These are phyloP conservation scores for Nixonia krombeini DNA, from an alignment of 1,140 invertebrate genomes.

Conservation along the genomic window DNA sequence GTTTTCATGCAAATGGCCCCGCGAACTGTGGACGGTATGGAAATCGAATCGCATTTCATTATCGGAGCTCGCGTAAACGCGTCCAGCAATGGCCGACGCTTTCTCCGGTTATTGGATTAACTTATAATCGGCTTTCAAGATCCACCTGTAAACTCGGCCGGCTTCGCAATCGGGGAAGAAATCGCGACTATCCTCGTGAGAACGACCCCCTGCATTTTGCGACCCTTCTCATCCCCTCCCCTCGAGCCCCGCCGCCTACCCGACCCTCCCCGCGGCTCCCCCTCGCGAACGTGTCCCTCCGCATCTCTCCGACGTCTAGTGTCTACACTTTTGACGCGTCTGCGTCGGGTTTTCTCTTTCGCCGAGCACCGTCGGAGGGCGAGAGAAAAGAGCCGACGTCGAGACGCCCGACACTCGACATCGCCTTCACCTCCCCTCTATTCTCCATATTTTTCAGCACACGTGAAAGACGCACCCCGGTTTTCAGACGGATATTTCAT, in stretches of 20 bases:
- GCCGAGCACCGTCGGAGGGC: conserved; percentile 8
- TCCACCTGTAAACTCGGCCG: conserved; percentile 11
- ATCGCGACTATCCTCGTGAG: conserved; percentile 6
- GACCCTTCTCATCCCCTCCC: not conserved
- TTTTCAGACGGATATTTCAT: not conserved
- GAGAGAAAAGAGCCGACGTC: conserved; percentile 10
- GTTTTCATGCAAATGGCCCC: conserved; percentile 1
- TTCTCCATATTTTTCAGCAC: not conserved
- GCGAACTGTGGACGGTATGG: conserved; percentile 1
- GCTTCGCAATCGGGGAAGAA: conserved; percentile 5
- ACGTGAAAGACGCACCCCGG: not conserved
- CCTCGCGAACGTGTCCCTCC: conserved; percentile 8
- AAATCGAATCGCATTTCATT: conserved; percentile 10
- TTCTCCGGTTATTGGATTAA: conserved; percentile 8
- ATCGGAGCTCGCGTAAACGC: conserved; percentile 1
- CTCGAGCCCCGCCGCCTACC: not conserved
- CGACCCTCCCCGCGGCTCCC: not conserved
- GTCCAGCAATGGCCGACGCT: conserved; percentile 2
- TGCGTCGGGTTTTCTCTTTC: conserved; percentile 17
- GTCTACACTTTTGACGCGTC: conserved; percentile 17
- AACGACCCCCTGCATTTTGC: conserved; percentile 2
- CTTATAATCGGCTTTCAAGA: conserved; percentile 14
- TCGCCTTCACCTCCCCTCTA: not conserved
- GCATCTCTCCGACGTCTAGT: conserved; percentile 6
- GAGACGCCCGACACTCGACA: not conserved